Evolutionary conservation across 2,113 vertebrate species (phyloP).

Genomic region (Albula goreensis): DNA sequence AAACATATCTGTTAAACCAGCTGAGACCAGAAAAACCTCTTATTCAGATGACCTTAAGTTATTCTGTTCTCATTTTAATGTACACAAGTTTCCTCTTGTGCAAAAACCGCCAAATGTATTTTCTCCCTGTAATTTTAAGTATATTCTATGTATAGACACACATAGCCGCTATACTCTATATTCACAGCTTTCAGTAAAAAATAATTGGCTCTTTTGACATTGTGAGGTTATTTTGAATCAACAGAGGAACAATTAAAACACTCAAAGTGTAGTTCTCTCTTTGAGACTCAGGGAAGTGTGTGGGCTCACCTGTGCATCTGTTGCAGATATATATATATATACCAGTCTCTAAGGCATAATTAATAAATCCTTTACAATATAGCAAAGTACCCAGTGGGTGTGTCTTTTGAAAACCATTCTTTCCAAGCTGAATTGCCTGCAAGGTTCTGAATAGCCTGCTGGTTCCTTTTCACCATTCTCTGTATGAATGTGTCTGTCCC

Average conservation of each 20-base stretch:
- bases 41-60: neutral
- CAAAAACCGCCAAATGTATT: neutral
- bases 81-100: neutral
- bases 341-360: neutral
- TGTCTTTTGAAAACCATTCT: neutral
- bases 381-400: neutral
- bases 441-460: neutral
- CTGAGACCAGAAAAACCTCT: neutral
- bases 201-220: neutral
- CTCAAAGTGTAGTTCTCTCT: neutral
- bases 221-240: neutral
- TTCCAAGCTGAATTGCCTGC: neutral
- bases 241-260: neutral
- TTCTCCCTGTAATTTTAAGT: neutral
- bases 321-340: neutral
- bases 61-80: neutral
- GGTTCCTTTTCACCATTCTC: neutral
- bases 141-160: no score
- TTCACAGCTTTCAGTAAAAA: neutral
- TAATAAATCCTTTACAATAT: neutral
- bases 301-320: neutral
- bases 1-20: neutral
- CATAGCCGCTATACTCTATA: neutral
- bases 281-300: neutral
- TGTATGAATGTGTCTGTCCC: neutral